Evolutionary conservation across 2,113 vertebrate genomes (phyloP).

Genomic region (Aphyosemion australe): DNA sequence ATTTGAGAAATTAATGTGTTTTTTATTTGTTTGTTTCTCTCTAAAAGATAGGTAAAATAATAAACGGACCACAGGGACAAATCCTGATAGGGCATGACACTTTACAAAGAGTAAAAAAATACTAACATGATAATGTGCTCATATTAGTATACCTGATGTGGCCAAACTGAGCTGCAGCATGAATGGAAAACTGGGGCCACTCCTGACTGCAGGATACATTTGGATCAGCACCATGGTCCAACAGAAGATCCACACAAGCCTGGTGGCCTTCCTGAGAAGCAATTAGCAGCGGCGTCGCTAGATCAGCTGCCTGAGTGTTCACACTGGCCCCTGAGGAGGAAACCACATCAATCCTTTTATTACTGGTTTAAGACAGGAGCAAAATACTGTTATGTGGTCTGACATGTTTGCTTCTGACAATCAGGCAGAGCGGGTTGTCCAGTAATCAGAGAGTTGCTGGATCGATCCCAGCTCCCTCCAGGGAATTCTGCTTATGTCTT

Average conservation of each 20-base stretch:
- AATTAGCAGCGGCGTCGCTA: constrained; percentile 91
- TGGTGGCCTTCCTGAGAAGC: constrained; percentile 93
- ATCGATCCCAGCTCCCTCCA: too few species aligned
- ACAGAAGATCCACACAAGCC: constrained; percentile 82
- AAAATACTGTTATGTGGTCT: too few species aligned
- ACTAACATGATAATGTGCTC: too few species aligned
- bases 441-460: too few species aligned
- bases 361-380: background rate
- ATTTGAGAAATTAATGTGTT: background rate
- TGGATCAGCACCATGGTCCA: constrained; percentile 85
- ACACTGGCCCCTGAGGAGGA: constrained; percentile 82
- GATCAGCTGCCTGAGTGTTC: constrained; percentile 88
- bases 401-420: too few species aligned
- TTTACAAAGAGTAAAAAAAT: too few species aligned
- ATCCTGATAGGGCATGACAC: too few species aligned
- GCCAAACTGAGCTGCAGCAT: constrained; percentile 90
- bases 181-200: constrained; percentile 89
- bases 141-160: constrained; percentile 75
- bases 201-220: constrained; percentile 87
- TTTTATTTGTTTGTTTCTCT: background rate
- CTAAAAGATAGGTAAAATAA: background rate
- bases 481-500: too few species aligned
- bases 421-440: too few species aligned
- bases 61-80: too few species aligned
- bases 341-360: fast-evolving